Percentiles rank a stretch among this genome's conserved stretches.
phyloP scores from a whole-genome alignment of 1,140 invertebrate species.

The Coelopa frigida region DNA sequence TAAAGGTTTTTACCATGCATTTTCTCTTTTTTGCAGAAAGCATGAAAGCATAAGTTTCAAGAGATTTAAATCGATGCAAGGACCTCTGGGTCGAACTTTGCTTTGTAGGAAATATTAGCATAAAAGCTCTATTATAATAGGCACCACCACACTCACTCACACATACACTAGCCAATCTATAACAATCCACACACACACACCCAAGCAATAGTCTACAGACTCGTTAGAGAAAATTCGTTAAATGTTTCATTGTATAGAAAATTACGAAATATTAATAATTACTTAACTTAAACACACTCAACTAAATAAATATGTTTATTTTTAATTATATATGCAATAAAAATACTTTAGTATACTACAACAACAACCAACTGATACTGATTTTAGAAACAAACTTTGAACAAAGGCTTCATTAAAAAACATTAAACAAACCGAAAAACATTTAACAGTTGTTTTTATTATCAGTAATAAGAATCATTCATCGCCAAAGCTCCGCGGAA shows the following conservation, averaged over 20 bases:
- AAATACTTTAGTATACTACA: not conserved
- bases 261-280: too few relatives aligned
- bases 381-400: not conserved
- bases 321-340: conserved; percentile 6
- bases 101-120: too few relatives aligned
- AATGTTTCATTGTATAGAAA: conserved; percentile 42
- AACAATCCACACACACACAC: conserved; percentile 9
- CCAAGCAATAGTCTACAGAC: not conserved
- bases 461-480: not conserved
- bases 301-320: conserved; percentile 5
- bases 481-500: too few relatives aligned
- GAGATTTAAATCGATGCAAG: too few relatives aligned
- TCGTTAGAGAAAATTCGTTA: conserved; percentile 33
- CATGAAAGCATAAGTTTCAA: too few relatives aligned
- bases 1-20: too few relatives aligned
- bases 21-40: too few relatives aligned
- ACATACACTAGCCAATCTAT: too few relatives aligned
- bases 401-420: conserved; percentile 9
- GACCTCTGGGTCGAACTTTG: too few relatives aligned
- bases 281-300: too few relatives aligned
- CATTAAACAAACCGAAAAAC: not conserved
- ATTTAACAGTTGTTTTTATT: conserved; percentile 10
- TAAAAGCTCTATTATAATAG: too few relatives aligned
- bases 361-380: conserved; percentile 1
- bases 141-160: too few relatives aligned